Evolutionary conservation across 2,113 vertebrate species (phyloP), one percentile per base, ranked within the genome.

Genomic region (Litocranius walleri): DNA sequence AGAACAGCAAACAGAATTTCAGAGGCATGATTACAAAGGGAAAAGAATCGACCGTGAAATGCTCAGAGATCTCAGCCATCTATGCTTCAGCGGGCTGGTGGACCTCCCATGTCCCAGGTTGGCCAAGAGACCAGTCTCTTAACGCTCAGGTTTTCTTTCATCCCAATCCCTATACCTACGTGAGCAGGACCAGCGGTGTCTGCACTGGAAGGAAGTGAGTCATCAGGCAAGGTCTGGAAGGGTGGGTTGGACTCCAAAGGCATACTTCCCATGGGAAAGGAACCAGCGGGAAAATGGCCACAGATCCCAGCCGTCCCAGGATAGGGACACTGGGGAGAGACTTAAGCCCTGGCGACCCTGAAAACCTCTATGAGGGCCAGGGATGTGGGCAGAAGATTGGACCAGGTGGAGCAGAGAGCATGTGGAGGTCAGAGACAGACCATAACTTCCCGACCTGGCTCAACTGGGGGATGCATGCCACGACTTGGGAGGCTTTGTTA

Each of bases 211-310:
- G 45, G 77, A 33, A 81, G 29, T 19, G 29, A 81, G 15, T 81
- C 29, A 33, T 17, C 45, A 81, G 45, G 9, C 5, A 45, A 33
- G 0, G 40, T 14, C 23, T 0, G 3, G 23, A 43, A 14, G 71
- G 40, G n/a, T 0, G 0, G 67, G n/a, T 40, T 71, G 67, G 48
- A 48, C 77, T 17, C 77, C 27, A 48, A 19, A 50, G 78, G 45
- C 29, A 10, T 19, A 33, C 45, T 33, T 30, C 19, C 9, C 1
- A 17, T 0, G 1, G 0, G 5, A 11, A 33, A 50, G 16, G 16
- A 50, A 81, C 29, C 77, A 30, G 11, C 0, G 15, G 45, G 27
- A 8, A 80, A 80, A 30, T 29, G 27, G 77, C 45, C 16, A 50
- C 27, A 80, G 16, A 80, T 48, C 29, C 33, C 45, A 80, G 78